Conservation (phyloP, 2,888 invertebrate species). For the Mayetiola destructor region DNA sequence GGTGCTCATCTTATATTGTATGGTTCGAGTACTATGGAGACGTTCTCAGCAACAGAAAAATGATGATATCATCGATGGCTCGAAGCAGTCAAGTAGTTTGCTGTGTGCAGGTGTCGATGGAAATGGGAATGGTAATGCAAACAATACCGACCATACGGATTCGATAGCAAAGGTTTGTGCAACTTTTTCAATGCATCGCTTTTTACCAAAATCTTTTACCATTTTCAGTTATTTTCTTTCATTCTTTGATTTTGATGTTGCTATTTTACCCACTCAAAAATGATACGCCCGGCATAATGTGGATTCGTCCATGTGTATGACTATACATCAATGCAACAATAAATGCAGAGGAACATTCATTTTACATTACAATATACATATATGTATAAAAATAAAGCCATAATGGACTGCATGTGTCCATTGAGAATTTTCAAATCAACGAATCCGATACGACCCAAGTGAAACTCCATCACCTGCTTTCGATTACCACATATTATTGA, state of each 20-base stretch:
- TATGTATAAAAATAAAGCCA: too few relatives aligned
- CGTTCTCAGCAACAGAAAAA: constrained; percentile 6
- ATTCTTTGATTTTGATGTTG: not conserved
- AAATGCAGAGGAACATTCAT: too few relatives aligned
- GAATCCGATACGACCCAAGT: too few relatives aligned
- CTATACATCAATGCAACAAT: too few relatives aligned
- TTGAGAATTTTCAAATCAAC: too few relatives aligned
- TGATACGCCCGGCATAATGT: too few relatives aligned
- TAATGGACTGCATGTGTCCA: too few relatives aligned
- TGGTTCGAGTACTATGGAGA: constrained; percentile 18
- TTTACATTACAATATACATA: too few relatives aligned
- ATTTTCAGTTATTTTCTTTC: not conserved
- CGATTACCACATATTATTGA: too few relatives aligned
- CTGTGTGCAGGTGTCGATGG: constrained; percentile 14
- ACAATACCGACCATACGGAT: not conserved
- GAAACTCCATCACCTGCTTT: too few relatives aligned
- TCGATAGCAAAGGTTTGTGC: constrained; percentile 4
- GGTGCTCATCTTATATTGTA: constrained; percentile 16
- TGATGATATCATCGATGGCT: constrained; percentile 15
- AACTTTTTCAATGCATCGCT: not conserved
- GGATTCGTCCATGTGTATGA: too few relatives aligned
- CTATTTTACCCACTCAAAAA: not conserved
- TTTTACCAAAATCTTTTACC: not conserved
- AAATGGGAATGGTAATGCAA: not conserved
- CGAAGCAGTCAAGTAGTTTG: constrained; percentile 16